Percentiles rank a stretch among this genome's conserved stretches.
Evolutionary conservation across 2,888 invertebrate species (phyloP).

Genomic region (Hirtodrosophila trivittata): DNA sequence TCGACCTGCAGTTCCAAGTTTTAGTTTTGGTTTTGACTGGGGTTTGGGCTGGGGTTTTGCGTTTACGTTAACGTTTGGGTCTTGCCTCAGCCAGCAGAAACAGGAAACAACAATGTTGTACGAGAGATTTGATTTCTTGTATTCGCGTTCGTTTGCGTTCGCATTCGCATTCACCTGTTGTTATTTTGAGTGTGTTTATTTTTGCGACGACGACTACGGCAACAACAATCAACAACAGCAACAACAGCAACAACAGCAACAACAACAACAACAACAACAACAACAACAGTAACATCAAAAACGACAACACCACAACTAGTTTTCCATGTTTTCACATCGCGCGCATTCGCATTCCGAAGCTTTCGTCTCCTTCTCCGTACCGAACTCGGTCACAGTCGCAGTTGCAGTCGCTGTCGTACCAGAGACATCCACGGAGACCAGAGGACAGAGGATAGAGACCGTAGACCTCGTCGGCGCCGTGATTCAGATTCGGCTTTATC

Average conservation of each 20-base stretch:
- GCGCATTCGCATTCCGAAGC: slow-evolving; percentile 53
- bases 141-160: slow-evolving; percentile 47
- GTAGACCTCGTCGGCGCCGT: slow-evolving; percentile 35
- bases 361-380: slow-evolving; percentile 33
- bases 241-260: slow-evolving; percentile 26
- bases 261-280: slow-evolving; percentile 6
- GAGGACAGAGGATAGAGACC: neutral
- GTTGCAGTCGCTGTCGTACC: slow-evolving; percentile 14
- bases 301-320: slow-evolving; percentile 67
- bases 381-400: slow-evolving; percentile 17
- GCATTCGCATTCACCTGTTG: slow-evolving; percentile 74
- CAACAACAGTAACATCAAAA: slow-evolving; percentile 40
- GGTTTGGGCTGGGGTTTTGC: too few species aligned
- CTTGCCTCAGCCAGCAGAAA: slow-evolving; percentile 33
- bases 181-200: slow-evolving; percentile 66
- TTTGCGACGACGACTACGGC: slow-evolving; percentile 49
- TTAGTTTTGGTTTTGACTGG: slow-evolving; percentile 7
- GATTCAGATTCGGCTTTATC: slow-evolving; percentile 62
- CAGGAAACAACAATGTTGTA: slow-evolving; percentile 69
- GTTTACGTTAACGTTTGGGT: too few species aligned
- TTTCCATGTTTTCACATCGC: slow-evolving; percentile 68
- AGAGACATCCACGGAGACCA: slow-evolving; percentile 4
- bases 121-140: slow-evolving; percentile 67
- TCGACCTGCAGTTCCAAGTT: slow-evolving; percentile 4
- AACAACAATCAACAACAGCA: slow-evolving; percentile 42